These are phyloP conservation scores for Cairina moschata DNA, from an alignment of 2,113 vertebrate species.

Conservation along the genomic window DNA sequence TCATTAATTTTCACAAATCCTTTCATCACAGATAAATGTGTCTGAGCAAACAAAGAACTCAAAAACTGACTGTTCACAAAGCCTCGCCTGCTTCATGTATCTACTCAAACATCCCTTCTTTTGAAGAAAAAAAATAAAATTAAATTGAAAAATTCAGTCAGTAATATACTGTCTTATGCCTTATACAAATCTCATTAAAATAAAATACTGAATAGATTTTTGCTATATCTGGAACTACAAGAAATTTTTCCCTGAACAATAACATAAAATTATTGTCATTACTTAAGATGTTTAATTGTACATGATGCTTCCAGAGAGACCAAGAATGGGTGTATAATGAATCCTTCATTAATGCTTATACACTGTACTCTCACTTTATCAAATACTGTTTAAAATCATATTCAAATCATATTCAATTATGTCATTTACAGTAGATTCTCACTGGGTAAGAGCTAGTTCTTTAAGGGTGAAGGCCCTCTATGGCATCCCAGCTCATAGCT, in stretches of 20 bases:
- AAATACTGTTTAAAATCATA: background rate
- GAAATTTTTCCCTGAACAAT: background rate
- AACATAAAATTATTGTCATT: background rate
- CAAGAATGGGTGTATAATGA: background rate
- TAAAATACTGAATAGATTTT: background rate
- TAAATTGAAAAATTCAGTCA: background rate
- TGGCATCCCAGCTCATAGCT: background rate
- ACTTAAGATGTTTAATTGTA: background rate
- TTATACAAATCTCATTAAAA: background rate
- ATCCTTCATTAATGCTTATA: background rate
- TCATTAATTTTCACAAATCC: background rate
- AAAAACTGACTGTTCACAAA: background rate
- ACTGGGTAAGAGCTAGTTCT: background rate
- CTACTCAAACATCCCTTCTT: background rate
- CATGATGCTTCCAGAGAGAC: background rate
- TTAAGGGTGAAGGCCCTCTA: background rate
- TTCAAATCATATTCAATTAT: background rate
- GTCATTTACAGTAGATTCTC: background rate
- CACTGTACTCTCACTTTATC: background rate
- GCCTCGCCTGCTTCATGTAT: background rate
- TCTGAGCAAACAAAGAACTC: background rate
- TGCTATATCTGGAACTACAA: background rate
- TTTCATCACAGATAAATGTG: background rate
- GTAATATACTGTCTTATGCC: background rate
- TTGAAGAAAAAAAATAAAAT: background rate